Evolutionary conservation across 2,888 invertebrate species (phyloP).

Genomic region (Drosophila atripex): DNA sequence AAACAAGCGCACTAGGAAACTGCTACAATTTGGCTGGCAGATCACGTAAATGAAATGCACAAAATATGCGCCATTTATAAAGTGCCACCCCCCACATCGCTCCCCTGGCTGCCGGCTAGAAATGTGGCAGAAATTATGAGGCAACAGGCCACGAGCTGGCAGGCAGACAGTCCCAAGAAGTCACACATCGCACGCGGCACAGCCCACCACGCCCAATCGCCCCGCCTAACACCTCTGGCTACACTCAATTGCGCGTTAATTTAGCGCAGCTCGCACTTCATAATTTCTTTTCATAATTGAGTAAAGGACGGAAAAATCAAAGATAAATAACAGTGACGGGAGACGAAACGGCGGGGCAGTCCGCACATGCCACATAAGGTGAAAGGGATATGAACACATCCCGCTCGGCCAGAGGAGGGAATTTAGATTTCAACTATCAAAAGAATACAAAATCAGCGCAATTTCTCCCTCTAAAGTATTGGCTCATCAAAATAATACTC

Average conservation of each 20-base stretch:
- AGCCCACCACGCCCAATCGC: slow-evolving; percentile 8
- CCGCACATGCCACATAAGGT: slow-evolving; percentile 16
- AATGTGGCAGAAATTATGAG: slow-evolving; percentile 56
- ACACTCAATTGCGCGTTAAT: slow-evolving; percentile 80
- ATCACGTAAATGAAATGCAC: slow-evolving; percentile 79
- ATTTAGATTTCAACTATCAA: no score
- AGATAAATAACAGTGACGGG: slow-evolving; percentile 37
- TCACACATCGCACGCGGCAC: slow-evolving; percentile 14
- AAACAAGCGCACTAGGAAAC: slow-evolving; percentile 21
- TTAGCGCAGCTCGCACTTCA: slow-evolving; percentile 78
- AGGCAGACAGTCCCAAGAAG: slow-evolving; percentile 48
- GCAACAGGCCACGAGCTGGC: slow-evolving; percentile 59
- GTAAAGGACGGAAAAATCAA: slow-evolving; percentile 40
- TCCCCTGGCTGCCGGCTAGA: slow-evolving; percentile 44
- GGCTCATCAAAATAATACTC: no score
- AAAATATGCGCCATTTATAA: slow-evolving; percentile 78
- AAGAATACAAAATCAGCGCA: no score
- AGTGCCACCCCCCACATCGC: slow-evolving; percentile 33
- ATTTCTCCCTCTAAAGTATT: no score
- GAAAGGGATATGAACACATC: not conserved
- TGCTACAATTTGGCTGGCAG: slow-evolving; percentile 65
- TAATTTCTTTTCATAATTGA: slow-evolving; percentile 79
- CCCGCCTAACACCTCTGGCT: slow-evolving; percentile 27
- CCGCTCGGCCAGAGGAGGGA: no score
- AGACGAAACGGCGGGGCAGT: slow-evolving; percentile 16